A percentile compares a stretch with the other conserved stretches of the same genome.
Conservation (phyloP, 2,888 invertebrate species). For the Lepeophtheirus nordmannii region DNA sequence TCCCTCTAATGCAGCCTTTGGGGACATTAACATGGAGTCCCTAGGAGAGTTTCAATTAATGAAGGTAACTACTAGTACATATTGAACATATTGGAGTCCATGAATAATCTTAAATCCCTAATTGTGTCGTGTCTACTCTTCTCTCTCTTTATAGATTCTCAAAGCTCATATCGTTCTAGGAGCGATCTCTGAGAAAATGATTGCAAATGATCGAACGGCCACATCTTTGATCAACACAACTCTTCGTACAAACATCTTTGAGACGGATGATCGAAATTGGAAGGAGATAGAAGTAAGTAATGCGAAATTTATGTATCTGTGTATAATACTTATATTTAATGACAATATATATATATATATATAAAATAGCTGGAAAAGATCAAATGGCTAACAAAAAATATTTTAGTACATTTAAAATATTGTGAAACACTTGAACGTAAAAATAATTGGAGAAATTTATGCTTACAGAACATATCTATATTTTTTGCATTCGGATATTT, state of each 20-base stretch:
- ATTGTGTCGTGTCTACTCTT: not conserved
- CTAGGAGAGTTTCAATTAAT: conserved; percentile 6
- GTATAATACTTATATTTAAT: no score
- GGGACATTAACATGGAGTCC: not conserved
- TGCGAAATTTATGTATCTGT: not conserved
- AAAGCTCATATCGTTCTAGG: not conserved
- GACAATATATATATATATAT: no score
- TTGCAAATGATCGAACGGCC: not conserved
- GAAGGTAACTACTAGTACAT: no score
- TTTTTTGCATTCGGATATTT: no score
- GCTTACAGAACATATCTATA: no score
- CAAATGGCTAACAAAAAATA: no score
- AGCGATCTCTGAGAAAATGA: not conserved
- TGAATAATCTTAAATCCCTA: not conserved
- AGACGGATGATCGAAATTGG: not conserved
- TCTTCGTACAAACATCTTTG: not conserved
- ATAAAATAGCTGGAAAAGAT: no score
- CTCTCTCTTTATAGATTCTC: not conserved
- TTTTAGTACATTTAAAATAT: no score
- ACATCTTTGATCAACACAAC: not conserved
- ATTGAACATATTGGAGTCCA: not conserved
- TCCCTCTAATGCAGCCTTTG: not conserved
- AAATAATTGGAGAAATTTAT: no score
- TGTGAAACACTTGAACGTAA: no score
- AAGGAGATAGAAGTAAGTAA: not conserved